These are phyloP conservation scores for Thunnus thynnus DNA, from an alignment of 2,113 vertebrate species.

Conservation along the genomic window DNA sequence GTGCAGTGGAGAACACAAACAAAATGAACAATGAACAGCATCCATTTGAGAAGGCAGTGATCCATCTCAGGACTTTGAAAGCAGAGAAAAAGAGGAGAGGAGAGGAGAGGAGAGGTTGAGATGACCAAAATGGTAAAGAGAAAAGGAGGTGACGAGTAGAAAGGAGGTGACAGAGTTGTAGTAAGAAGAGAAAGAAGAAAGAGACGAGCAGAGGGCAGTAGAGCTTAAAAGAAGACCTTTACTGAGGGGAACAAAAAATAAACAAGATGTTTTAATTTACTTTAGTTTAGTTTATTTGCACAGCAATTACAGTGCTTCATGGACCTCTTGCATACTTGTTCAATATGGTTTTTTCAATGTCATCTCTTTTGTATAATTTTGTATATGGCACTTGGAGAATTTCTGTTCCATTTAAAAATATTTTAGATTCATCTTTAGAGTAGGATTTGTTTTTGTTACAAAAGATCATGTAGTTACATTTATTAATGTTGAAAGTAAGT, in stretches of 20 bases:
- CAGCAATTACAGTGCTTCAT: no score
- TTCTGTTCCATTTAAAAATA: no score
- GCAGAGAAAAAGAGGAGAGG: neutral
- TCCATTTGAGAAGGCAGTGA: slow-evolving; percentile 23
- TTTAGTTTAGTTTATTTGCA: no score
- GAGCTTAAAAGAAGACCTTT: slow-evolving; percentile 14
- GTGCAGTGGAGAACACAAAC: slow-evolving; percentile 24
- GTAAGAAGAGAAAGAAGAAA: neutral
- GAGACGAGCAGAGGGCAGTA: neutral
- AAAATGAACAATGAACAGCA: slow-evolving; percentile 25
- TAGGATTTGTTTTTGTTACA: no score
- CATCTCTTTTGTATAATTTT: no score
- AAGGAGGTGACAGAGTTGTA: neutral
- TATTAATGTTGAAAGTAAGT: no score
- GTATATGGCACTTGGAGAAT: no score
- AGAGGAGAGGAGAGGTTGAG: neutral
- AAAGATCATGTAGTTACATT: no score
- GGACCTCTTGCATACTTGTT: no score
- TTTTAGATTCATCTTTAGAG: no score
- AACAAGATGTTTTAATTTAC: slow-evolving; percentile 17
- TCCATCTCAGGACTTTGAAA: slow-evolving; percentile 21
- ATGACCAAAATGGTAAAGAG: neutral
- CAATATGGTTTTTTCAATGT: no score
- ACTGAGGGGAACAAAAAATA: slow-evolving; percentile 5
- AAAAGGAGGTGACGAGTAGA: neutral